Evolutionary conservation across 2,888 invertebrate species (phyloP).

Genomic region (Lamellibrachia columna): DNA sequence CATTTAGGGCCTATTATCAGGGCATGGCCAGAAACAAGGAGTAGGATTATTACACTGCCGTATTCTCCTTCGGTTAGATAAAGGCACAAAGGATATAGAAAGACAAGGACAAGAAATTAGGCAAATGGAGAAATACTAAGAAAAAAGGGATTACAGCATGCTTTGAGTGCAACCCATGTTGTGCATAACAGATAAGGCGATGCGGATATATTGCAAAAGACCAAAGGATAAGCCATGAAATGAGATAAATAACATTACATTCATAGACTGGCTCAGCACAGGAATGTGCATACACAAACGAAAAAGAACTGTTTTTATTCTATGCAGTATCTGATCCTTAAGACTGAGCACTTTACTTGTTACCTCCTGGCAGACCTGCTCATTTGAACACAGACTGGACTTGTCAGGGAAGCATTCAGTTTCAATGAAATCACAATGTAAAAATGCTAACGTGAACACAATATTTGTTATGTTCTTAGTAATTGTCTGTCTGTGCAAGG

Average conservation of each 20-base stretch:
- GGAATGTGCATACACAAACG: neutral
- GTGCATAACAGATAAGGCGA: neutral
- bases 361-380: neutral
- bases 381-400: neutral
- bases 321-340: neutral
- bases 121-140: neutral
- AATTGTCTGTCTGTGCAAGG: neutral
- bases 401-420: constrained; percentile 9
- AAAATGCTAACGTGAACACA: too few species aligned
- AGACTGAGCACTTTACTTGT: neutral
- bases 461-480: too few species aligned
- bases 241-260: neutral
- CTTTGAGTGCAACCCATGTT: neutral
- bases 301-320: neutral
- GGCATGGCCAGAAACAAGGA: neutral
- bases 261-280: neutral
- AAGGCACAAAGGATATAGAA: neutral
- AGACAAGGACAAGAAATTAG: neutral
- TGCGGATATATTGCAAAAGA: neutral
- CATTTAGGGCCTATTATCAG: too few species aligned
- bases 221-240: neutral
- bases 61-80: neutral
- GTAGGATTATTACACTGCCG: neutral
- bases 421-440: neutral
- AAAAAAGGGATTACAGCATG: neutral